Conservation (phyloP, 92 coral and sea anemone genomes). For the Actinernus sp. region DNA sequence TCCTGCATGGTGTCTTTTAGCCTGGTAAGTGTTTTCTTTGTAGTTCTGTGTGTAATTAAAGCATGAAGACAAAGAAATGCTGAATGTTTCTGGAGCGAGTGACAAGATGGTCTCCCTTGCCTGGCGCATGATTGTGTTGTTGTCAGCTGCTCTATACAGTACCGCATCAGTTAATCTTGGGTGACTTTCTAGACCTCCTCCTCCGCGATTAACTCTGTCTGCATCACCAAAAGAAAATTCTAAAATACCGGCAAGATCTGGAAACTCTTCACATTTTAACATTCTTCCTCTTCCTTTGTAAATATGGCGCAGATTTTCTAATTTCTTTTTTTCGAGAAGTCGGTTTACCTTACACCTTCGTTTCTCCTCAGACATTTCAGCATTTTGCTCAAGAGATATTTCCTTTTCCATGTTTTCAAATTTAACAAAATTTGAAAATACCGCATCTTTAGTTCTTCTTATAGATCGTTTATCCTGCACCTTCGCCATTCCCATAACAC, state of each 20-base stretch:
- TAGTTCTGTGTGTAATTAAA: conserved; percentile 48
- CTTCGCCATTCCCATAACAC: conserved; percentile 1
- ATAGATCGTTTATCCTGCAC: conserved; percentile 5
- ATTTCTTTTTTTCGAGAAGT: conserved; percentile 41
- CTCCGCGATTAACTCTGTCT: conserved; percentile 40
- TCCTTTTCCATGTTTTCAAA: conserved; percentile 11
- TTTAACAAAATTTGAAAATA: conserved; percentile 9
- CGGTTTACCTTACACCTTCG: conserved; percentile 34
- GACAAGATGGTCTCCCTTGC: conserved; percentile 53
- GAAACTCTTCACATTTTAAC: conserved; percentile 61
- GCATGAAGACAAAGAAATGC: conserved; percentile 42
- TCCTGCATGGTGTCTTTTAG: conserved; percentile 68
- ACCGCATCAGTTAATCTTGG: conserved; percentile 68
- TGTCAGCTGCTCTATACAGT: conserved; percentile 49
- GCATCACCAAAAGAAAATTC: conserved; percentile 63
- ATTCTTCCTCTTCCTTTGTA: conserved; percentile 57
- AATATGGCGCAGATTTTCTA: conserved; percentile 54
- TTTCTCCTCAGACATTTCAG: conserved; percentile 6
- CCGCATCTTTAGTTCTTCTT: conserved; percentile 6
- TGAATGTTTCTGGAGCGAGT: conserved; percentile 55
- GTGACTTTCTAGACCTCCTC: conserved; percentile 67
- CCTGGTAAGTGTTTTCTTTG: conserved; percentile 53
- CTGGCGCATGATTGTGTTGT: conserved; percentile 44
- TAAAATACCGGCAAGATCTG: conserved; percentile 62
- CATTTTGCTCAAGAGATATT: neutral